Percentiles rank a stretch among this genome's conserved stretches.
Evolutionary conservation across 2,888 invertebrate species (phyloP).

Genomic region (Brachyptera putata): DNA sequence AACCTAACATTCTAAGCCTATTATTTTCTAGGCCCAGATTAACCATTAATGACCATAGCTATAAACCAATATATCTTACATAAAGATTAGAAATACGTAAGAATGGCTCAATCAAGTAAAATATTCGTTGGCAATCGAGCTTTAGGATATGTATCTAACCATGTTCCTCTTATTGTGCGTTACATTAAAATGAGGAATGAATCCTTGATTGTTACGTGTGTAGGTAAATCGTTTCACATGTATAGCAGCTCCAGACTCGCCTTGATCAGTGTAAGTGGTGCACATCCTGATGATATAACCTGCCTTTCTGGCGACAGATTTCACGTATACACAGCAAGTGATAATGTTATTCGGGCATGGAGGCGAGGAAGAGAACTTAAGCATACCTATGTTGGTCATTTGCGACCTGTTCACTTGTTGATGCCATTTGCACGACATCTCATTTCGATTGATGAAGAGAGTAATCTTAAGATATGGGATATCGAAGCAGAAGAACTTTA

Average conservation of each 20-base stretch:
- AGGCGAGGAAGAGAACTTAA: conserved; percentile 78
- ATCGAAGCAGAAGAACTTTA: conserved; percentile 67
- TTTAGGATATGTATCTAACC: conserved; percentile 89
- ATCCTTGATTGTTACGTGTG: conserved; percentile 82
- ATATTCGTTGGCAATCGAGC: conserved; percentile 44
- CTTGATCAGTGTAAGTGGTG: conserved; percentile 76
- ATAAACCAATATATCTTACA: too few relatives aligned
- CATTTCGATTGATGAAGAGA: conserved; percentile 76
- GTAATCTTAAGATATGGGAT: conserved; percentile 78
- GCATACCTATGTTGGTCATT: conserved; percentile 73
- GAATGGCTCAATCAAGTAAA: conserved; percentile 19
- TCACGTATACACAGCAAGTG: conserved; percentile 74
- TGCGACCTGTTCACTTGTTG: conserved; percentile 65
- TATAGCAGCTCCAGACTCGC: conserved; percentile 81
- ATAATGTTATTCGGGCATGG: conserved; percentile 80
- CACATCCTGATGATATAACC: conserved; percentile 74
- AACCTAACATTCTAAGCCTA: too few relatives aligned
- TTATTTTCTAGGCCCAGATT: too few relatives aligned
- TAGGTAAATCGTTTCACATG: conserved; percentile 88
- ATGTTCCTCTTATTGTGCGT: conserved; percentile 78
- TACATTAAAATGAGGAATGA: conserved; percentile 83
- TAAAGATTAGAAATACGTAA: too few relatives aligned
- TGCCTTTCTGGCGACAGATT: conserved; percentile 70
- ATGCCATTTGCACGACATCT: conserved; percentile 84
- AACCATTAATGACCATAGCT: too few relatives aligned